Conservation (phyloP, 2,888 invertebrate genomes). For the Sericinus montela region DNA sequence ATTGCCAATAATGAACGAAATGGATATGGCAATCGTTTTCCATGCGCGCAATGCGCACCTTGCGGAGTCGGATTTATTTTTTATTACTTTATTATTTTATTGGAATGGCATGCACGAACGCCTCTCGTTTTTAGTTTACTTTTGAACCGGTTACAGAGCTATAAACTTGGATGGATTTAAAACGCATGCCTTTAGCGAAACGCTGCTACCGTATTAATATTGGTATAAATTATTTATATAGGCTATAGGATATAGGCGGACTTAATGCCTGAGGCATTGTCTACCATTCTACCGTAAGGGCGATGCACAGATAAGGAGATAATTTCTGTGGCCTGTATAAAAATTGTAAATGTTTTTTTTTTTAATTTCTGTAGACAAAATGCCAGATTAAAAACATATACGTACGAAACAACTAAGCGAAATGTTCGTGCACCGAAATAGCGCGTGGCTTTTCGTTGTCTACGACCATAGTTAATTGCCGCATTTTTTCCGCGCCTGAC, state of each 20-base stretch:
- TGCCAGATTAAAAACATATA: constrained; percentile 45
- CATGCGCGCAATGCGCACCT: constrained; percentile 41
- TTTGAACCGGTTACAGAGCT: constrained; percentile 52
- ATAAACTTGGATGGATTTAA: constrained; percentile 60
- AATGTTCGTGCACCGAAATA: constrained; percentile 65
- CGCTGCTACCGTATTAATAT: constrained; percentile 55
- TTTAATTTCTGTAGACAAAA: constrained; percentile 12
- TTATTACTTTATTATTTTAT: constrained; percentile 70
- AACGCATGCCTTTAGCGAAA: constrained; percentile 47
- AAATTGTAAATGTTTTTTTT: constrained; percentile 40
- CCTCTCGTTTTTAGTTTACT: constrained; percentile 62
- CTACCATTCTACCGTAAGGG: too few species aligned
- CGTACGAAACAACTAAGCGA: constrained; percentile 62
- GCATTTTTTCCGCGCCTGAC: constrained; percentile 69
- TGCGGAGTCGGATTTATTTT: constrained; percentile 50
- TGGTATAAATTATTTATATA: constrained; percentile 56
- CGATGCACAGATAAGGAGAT: too few species aligned
- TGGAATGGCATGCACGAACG: constrained; percentile 59
- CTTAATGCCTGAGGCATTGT: too few species aligned
- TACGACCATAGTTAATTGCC: constrained; percentile 69
- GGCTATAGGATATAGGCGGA: too few species aligned
- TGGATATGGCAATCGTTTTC: constrained; percentile 42
- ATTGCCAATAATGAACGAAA: constrained; percentile 42
- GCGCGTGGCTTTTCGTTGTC: constrained; percentile 58
- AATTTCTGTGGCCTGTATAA: too few species aligned